Conservation (phyloP, 1,140 invertebrate species). For the Lordiphosa stackelbergi region DNA sequence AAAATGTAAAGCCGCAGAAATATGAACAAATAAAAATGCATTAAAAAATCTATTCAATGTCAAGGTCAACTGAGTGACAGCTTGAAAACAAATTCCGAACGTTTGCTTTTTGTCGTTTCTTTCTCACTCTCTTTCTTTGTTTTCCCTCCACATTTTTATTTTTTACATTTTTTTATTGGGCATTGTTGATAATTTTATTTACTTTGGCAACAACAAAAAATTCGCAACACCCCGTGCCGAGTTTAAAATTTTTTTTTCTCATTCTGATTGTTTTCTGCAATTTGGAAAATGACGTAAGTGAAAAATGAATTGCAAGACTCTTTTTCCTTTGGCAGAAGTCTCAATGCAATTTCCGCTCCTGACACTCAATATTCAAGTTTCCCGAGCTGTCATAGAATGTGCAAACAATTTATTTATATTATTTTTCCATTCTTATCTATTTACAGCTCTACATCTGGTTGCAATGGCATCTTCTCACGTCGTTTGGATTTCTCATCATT, state of each 20-base stretch:
- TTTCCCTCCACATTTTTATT: slow-evolving; percentile 21
- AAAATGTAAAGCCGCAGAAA: slow-evolving; percentile 25
- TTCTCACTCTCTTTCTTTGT: slow-evolving; percentile 25
- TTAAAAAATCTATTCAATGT: slow-evolving; percentile 67
- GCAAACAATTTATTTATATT: slow-evolving; percentile 23
- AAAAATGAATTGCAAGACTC: slow-evolving; percentile 16
- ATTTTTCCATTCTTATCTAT: slow-evolving; percentile 28
- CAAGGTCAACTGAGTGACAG: slow-evolving; percentile 49
- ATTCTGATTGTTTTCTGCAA: slow-evolving; percentile 11
- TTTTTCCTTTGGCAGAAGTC: background rate
- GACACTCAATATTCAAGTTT: slow-evolving; percentile 7
- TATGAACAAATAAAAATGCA: slow-evolving; percentile 17
- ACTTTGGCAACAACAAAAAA: slow-evolving; percentile 41
- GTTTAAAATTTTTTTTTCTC: slow-evolving; percentile 28
- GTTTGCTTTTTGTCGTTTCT: slow-evolving; percentile 25
- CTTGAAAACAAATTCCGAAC: slow-evolving; percentile 19
- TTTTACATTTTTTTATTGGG: slow-evolving; percentile 38
- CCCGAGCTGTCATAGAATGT: slow-evolving; percentile 27
- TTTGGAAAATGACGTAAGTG: slow-evolving; percentile 29
- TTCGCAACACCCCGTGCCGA: slow-evolving; percentile 43
- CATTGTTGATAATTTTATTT: slow-evolving; percentile 74
- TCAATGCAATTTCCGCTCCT: slow-evolving; percentile 25
- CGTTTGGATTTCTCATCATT: slow-evolving; percentile 96
- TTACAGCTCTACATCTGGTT: slow-evolving; percentile 89
- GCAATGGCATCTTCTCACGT: slow-evolving; percentile 92